Base-by-base conservation (phyloP, 2,888 invertebrate species). In the Sesia bembeciformis region DNA sequence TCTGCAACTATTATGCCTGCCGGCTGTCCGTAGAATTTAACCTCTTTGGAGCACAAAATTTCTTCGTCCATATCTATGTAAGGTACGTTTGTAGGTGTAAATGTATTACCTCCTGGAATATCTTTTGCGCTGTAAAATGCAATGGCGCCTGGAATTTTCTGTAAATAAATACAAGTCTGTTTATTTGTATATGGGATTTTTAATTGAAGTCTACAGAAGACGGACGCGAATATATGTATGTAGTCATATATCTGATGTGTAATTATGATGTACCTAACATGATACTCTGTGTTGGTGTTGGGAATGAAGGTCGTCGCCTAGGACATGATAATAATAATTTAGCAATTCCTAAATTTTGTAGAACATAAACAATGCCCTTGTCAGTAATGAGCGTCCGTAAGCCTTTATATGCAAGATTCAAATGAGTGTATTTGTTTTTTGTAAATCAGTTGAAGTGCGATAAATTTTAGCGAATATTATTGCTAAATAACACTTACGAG, bases 1-100 rank as follows among this genome's bases (percentile, higher is more conserved):
- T 87, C 84, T 8, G 94, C 94, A 0, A 92, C 90, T 56, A 94
- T 90, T 3, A 94, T 85, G 0, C 92, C 94, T 6, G 91, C 81
- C 23, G 93, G 90, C 66, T 94, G 93, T 0, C 94, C 94, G 53
- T 91, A 89, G 66, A 86, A 93, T 56, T 82, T 75, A 0, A 93
- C 79, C 59, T 84, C 63, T 57, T 73, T 75, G 4, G 77, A 75
- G 55, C 86, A 85, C 4, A 89, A 60, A 46, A 89, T 75, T 73
- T 86, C 84, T 72, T 88, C 88, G 4, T 67, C 56, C 0, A 60
- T 66, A 3, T 50, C 40, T 51, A 82, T 60, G 0, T 81, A 49
- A 1, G 74, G 70, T 6, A 76, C 61, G 49, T 70, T 70, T 2
- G 59, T 52, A 8, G 84, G 79, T 3, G 79, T 85, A 60, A 91